phyloP scores from a whole-genome alignment of 2,797 vertebrate genomes.

The Trichosurus vulpecula region DNA sequence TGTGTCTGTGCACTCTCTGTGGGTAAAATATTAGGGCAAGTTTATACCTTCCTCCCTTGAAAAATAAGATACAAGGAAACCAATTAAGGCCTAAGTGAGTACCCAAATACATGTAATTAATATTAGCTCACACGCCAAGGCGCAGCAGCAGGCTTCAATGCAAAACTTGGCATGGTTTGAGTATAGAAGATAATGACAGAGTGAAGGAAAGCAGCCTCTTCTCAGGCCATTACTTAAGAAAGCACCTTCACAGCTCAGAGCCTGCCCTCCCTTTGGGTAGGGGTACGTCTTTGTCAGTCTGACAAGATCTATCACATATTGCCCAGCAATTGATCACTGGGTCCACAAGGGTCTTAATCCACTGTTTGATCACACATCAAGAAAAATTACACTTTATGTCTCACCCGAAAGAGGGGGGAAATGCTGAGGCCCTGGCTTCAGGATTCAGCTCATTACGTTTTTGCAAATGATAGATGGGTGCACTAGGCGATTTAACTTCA shows the following conservation, averaged over 20 bases:
- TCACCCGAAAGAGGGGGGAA: slow-evolving; percentile 50
- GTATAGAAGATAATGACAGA: slow-evolving; percentile 55
- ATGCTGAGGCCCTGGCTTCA: slow-evolving; percentile 9
- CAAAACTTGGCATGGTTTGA: slow-evolving; percentile 66
- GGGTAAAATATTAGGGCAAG: slow-evolving; percentile 82
- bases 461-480: slow-evolving; percentile 69
- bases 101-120: slow-evolving; percentile 81
- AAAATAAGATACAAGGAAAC: slow-evolving; percentile 81
- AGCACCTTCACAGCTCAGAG: slow-evolving; percentile 73
- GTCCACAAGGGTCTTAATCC: slow-evolving; percentile 67
- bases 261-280: slow-evolving; percentile 56
- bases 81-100: slow-evolving; percentile 81
- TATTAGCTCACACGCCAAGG: slow-evolving; percentile 77
- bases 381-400: slow-evolving; percentile 66
- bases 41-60: slow-evolving; percentile 75
- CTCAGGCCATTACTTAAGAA: slow-evolving; percentile 53
- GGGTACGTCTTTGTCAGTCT: slow-evolving; percentile 54
- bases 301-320: slow-evolving; percentile 70
- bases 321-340: slow-evolving; percentile 65
- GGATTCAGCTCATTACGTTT: slow-evolving; percentile 60
- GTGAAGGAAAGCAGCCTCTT: slow-evolving; percentile 20
- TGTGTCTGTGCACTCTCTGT: slow-evolving; percentile 67
- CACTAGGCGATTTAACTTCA: slow-evolving; percentile 68
- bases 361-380: slow-evolving; percentile 68
- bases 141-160: slow-evolving; percentile 50